These are phyloP conservation scores for Centrocercus urophasianus DNA, from an alignment of 2,113 vertebrate genomes.

Conservation along the genomic window DNA sequence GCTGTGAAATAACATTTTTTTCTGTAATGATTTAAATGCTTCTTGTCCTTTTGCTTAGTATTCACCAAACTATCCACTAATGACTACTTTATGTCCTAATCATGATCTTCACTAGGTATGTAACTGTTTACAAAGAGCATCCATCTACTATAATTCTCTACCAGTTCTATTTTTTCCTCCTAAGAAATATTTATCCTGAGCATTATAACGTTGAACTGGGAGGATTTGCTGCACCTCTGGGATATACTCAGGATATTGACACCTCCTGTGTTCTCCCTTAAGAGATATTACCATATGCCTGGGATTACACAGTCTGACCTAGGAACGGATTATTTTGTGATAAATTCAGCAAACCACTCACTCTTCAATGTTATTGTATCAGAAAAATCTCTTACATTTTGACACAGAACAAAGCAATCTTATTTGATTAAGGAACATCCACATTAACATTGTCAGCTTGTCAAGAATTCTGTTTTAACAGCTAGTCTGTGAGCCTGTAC, in stretches of 20 bases:
- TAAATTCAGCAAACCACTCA: background rate
- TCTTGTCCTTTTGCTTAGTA: background rate
- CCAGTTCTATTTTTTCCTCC: fast-evolving
- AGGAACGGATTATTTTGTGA: background rate
- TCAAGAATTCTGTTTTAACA: background rate
- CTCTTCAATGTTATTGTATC: background rate
- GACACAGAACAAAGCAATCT: background rate
- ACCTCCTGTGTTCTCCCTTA: background rate
- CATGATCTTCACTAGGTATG: background rate
- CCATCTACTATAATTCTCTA: background rate
- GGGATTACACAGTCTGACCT: background rate
- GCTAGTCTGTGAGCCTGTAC: background rate
- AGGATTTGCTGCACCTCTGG: background rate
- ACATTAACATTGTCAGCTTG: background rate
- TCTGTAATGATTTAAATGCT: background rate
- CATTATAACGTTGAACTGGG: fast-evolving
- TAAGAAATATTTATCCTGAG: background rate
- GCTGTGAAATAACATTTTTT: background rate
- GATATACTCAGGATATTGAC: background rate
- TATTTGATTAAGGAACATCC: background rate
- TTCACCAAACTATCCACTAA: background rate
- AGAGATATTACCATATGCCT: background rate
- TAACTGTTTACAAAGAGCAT: background rate
- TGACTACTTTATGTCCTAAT: background rate
- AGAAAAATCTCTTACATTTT: background rate